Base-by-base conservation (phyloP, 2,797 vertebrate species). In the Delichon dasypus region DNA sequence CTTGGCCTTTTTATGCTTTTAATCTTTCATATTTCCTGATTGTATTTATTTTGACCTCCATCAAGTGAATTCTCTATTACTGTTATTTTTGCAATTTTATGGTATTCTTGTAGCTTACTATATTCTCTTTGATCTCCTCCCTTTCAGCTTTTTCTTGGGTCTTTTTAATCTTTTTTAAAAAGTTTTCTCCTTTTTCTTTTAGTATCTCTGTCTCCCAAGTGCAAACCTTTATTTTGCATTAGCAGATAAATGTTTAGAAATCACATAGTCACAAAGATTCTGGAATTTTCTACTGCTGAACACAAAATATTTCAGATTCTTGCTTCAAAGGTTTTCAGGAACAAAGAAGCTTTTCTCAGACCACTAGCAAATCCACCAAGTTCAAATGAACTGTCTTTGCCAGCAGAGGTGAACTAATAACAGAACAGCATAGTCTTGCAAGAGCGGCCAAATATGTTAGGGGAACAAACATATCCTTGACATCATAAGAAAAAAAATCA, bases 391-490 rank as follows among this genome's bases (percentile, higher is more conserved):
- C 94, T 87, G 80, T 91, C 96, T 97, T 97, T 97, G 97, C 97
- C 96, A 97, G 97, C 90, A 97, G 96, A 98, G 96, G 96, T 36
- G 95, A 98, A 95, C 96, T 98, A 97, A 97, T 95, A 96, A 96
- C 96, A 97, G 93, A 96, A 96, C 72, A 95, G 95, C 90, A 92
- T 80, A 91, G 93, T 92, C 97, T 97, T 97, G 88, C 89, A 97
- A 95, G 93, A 91, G 93, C 80, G 88, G 95, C 97, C 97, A 98
- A 97, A 96, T 94, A 97, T 93, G 94, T 94, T 96, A 94, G 91
- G 70, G 94, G 97, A 98, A 98, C 97, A 98, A 98, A 98, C 95
- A 96, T 97, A 97, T 96, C 97, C 96, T 97, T 98, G 97, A 98
- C 97, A 97, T 97, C 95, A 96, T 96, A 94, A 96, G 97, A 96